Evolutionary conservation across 64 coral and sea anemone genomes (phyloP).

Genomic region (Acropora tenuis): DNA sequence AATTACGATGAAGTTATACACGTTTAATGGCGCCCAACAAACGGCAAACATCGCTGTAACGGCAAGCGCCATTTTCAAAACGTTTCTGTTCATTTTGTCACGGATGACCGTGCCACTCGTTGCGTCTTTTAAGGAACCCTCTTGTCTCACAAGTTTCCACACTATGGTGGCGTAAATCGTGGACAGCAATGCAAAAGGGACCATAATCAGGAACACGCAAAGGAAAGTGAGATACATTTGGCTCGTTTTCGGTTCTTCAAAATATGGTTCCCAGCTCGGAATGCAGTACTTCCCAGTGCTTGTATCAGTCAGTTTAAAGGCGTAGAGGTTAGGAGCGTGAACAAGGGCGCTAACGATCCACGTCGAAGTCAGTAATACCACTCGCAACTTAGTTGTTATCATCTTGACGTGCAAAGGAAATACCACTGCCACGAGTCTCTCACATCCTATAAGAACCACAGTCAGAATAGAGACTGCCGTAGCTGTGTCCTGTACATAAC

Average conservation of each 20-base stretch:
- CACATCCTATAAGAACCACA: slow-evolving; percentile 20
- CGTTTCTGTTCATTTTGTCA: slow-evolving; percentile 58
- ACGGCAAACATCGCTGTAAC: slow-evolving; percentile 42
- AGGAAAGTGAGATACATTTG: slow-evolving; percentile 11
- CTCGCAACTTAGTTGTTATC: slow-evolving; percentile 13
- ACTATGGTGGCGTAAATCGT: slow-evolving; percentile 17
- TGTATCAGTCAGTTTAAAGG: not conserved
- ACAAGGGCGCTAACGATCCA: slow-evolving; percentile 6
- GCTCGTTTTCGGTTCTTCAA: slow-evolving; percentile 10
- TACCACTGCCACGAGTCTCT: slow-evolving; percentile 21
- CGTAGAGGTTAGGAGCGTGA: slow-evolving; percentile 20
- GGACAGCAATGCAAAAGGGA: not conserved
- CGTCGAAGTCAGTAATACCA: not conserved
- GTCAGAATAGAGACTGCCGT: slow-evolving; percentile 17
- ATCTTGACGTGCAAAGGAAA: slow-evolving; percentile 23
- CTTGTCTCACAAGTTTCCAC: slow-evolving; percentile 5
- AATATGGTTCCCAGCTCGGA: slow-evolving; percentile 1
- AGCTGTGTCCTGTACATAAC: not conserved
- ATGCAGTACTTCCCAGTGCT: not conserved
- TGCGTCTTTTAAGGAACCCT: not conserved
- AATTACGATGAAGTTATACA: not conserved
- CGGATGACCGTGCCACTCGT: slow-evolving; percentile 8
- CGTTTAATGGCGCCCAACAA: slow-evolving; percentile 49
- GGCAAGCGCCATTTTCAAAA: slow-evolving; percentile 59
- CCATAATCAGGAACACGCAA: not conserved